A percentile compares a stretch with the other conserved stretches of the same genome.
phyloP scores from a whole-genome alignment of 2,113 vertebrate species.

The Hypocryptadius cinnamomeus region DNA sequence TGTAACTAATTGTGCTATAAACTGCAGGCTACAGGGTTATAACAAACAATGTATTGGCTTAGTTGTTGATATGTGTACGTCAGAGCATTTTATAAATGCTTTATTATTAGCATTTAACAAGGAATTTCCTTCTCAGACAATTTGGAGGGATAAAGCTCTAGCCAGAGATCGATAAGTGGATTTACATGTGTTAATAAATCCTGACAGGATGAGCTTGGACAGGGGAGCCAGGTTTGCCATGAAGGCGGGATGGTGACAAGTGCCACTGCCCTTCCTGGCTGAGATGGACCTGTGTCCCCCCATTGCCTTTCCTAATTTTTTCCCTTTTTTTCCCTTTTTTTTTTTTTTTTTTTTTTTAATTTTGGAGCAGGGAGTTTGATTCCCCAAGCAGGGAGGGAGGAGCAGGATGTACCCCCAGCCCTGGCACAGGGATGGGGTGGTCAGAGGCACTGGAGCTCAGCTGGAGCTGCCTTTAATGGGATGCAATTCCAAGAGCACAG shows the following conservation, averaged over 20 bases:
- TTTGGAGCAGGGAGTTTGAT: not conserved
- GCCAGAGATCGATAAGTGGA: not conserved
- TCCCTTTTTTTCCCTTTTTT: rapidly evolving
- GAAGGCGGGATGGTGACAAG: not conserved
- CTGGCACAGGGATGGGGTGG: rapidly evolving
- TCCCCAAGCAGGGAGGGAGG: not conserved
- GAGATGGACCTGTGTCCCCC: rapidly evolving
- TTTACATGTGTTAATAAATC: not conserved
- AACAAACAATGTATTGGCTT: constrained; percentile 58
- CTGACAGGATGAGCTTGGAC: not conserved
- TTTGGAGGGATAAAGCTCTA: constrained; percentile 13
- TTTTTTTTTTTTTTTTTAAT: no score
- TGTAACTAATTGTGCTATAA: constrained; percentile 64
- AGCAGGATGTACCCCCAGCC: not conserved
- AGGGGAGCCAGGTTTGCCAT: not conserved
- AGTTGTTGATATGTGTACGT: not conserved
- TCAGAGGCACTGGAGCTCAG: not conserved
- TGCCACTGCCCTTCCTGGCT: not conserved
- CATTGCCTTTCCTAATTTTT: not conserved
- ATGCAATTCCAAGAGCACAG: not conserved
- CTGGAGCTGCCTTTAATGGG: not conserved
- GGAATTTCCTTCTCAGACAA: constrained; percentile 32
- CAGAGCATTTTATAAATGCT: constrained; percentile 26
- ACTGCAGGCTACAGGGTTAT: constrained; percentile 54
- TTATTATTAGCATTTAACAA: constrained; percentile 40